Evolutionary conservation across 2,797 vertebrate genomes (phyloP), one percentile per base, ranked within the genome.

Genomic region (Naso thynnoides): DNA sequence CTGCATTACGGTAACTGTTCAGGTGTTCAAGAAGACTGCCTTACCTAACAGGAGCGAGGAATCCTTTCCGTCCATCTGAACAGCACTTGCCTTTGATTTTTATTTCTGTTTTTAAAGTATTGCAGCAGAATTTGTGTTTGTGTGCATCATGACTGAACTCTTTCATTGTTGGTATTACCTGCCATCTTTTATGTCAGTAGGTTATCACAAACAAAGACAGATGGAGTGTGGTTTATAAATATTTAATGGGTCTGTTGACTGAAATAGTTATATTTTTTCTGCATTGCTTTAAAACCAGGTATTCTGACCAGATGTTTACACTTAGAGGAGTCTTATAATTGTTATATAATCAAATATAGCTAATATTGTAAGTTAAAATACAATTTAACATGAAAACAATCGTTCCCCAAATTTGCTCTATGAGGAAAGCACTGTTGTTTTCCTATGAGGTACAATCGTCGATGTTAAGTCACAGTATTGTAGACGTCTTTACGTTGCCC

Each of bases 1-100:
- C 67, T 81, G 85, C 75, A 42, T 83, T 67, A 82, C 65, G 70
- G 78, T 65, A 73, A 79, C 48, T 55, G 68, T 87, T 88, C 74
- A 78, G 79, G 76, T 70, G 72, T 71, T 45, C 14, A n/a, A 49
- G 44, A 70, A 48, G 49, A 42, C 65, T 70, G 83, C 78, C 79
- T 81, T 83, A 66, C 58, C n/a, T 53, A 27, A 65, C 60, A 36
- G 49, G 45, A 77, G 61, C 16, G 14, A 63, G 56, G 64, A 77
- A 57, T 58, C 49, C 59, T 56, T 60, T 59, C 36, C 59, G 64
- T 72, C 41, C 47, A 26, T 29, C 68, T 54, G 76, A 82, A 64
- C 56, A 70, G 58, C 76, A 63, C 59, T 64, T 39, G 33, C 52
- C 53, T 80, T 66, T 26, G 41, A 67, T 41, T 77, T 67, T 70